Percentiles rank a stretch among this genome's conserved stretches.
Evolutionary conservation across 2,888 invertebrate genomes (phyloP).

Genomic region (Orthonevra nobilis): DNA sequence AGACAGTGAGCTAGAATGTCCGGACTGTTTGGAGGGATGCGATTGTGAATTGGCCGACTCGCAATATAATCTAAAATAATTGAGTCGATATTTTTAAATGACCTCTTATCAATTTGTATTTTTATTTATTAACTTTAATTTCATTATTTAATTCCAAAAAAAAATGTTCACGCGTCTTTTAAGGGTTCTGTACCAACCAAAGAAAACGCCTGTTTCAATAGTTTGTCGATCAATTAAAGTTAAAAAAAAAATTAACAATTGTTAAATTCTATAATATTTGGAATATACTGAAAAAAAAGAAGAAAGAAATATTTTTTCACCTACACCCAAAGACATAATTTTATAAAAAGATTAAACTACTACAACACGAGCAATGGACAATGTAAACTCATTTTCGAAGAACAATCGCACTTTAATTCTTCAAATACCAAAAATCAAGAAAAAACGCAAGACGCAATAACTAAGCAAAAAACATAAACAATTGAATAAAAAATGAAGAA

Average conservation of each 20-base stretch:
- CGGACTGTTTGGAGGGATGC: slow-evolving; percentile 80
- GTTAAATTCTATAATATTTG: slow-evolving; percentile 32
- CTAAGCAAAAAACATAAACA: too few relatives aligned
- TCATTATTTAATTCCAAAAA: slow-evolving; percentile 15
- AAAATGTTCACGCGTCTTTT: background rate
- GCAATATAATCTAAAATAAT: slow-evolving; percentile 74
- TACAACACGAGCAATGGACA: slow-evolving; percentile 61
- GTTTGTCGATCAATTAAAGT: too few relatives aligned
- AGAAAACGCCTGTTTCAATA: background rate
- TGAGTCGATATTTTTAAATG: slow-evolving; percentile 36
- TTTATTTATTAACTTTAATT: slow-evolving; percentile 4
- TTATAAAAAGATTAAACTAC: too few relatives aligned
- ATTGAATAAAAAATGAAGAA: slow-evolving; percentile 31
- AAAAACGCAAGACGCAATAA: slow-evolving; percentile 51
- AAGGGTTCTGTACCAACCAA: background rate
- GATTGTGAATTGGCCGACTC: slow-evolving; percentile 78
- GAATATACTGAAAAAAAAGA: slow-evolving; percentile 34
- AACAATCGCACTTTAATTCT: slow-evolving; percentile 68
- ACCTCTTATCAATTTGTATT: slow-evolving; percentile 14
- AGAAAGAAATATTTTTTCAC: slow-evolving; percentile 57
- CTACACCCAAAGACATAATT: slow-evolving; percentile 60
- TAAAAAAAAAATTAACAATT: too few relatives aligned
- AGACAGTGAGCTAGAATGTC: slow-evolving; percentile 81
- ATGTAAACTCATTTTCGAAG: slow-evolving; percentile 56
- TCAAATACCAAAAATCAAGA: slow-evolving; percentile 35